These are phyloP conservation scores for Plecotus auritus DNA, from an alignment of 2,113 vertebrate genomes.

Conservation along the genomic window DNA sequence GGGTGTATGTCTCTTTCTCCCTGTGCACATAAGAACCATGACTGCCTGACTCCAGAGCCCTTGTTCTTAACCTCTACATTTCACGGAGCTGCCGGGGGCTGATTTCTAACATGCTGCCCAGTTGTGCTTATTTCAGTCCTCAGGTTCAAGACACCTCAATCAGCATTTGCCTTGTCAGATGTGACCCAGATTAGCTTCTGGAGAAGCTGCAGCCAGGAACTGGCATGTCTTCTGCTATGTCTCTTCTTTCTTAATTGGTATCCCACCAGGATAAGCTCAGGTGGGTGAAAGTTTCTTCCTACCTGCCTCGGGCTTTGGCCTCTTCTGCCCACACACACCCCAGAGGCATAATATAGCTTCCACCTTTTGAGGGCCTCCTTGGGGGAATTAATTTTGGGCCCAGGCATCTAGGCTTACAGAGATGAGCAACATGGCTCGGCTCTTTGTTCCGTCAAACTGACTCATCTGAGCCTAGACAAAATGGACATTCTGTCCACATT, in stretches of 20 bases:
- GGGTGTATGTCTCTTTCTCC: neutral
- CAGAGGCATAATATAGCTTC: neutral
- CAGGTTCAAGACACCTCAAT: neutral
- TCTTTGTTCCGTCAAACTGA: neutral
- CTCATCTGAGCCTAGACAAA: neutral
- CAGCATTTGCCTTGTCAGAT: constrained; percentile 4
- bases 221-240: neutral
- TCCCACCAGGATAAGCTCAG: neutral
- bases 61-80: neutral
- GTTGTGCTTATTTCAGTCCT: neutral
- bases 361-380: neutral
- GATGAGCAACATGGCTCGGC: neutral
- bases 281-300: neutral
- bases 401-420: neutral
- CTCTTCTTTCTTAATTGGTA: neutral
- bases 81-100: neutral
- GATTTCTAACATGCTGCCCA: neutral
- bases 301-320: neutral
- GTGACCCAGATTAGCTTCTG: neutral
- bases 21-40: neutral
- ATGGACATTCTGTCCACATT: neutral
- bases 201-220: neutral
- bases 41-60: neutral
- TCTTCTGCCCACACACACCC: constrained; percentile 11
- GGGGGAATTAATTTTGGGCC: neutral